Evolutionary conservation across 2,797 vertebrate species (phyloP), one percentile per base, ranked within the genome.

Genomic region (Phoeniculus purpureus): DNA sequence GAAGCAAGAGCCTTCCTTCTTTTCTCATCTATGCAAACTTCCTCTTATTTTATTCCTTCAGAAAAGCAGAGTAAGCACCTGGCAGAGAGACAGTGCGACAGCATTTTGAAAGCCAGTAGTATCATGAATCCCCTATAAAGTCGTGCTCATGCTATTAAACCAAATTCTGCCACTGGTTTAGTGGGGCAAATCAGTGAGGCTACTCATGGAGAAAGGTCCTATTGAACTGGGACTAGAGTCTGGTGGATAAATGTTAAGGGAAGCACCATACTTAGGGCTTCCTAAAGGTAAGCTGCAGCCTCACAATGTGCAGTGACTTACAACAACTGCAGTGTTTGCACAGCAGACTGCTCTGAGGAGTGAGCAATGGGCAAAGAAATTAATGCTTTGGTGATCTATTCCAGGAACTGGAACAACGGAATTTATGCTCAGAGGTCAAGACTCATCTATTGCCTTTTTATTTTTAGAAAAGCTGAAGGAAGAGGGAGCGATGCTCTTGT

Each of bases 121-220:
- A 56, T 40, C 50, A 50, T 51, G 60, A 27, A 80, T 60, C 70
- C 72, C 67, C 75, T 43, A n/a, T 15, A 23, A 50, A 86, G 45
- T 60, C 84, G 62, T 0, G 2, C 50, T 55, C 34, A 52, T 56
- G 79, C 66, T 62, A 60, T 70, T 62, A 60, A 89, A 80, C 59
- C 52, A n/a, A 79, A 66, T 87, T 93, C 88, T 75, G 31, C 61
- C 85, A 68, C 81, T 66, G 76, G 65, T 83, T 94, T 77, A 95
- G 75, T 87, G 66, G 90, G 74, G 92, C 75, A 78, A 87, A 90
- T 66, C 93, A 89, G 16, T 52, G 70, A 91, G 59, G 62, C 81
- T 82, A 72, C 83, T 86, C 73, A 27, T 13, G 47, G 68, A 91
- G 61, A 6, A 80, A 60, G n/a, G 86, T 83, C 91, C 88, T 58